Percentiles rank a stretch among this genome's conserved stretches.
Evolutionary conservation across 2,888 invertebrate species (phyloP).

Genomic region (Erebia aethiops): DNA sequence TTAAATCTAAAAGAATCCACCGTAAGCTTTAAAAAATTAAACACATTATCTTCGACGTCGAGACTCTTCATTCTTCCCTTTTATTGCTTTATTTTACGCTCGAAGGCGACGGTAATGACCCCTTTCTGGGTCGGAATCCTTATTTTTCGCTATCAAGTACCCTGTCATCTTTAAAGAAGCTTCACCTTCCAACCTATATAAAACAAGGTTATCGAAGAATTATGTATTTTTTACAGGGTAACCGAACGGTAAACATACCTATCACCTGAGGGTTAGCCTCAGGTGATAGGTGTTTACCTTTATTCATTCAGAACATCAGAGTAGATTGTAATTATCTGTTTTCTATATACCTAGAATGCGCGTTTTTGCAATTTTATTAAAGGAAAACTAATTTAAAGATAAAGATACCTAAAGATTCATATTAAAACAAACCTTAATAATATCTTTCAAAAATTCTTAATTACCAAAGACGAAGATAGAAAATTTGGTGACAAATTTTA

Average conservation of each 20-base stretch:
- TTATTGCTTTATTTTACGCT: constrained; percentile 56
- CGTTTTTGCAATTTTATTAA: no score
- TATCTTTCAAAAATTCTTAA: no score
- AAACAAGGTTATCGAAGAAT: constrained; percentile 9
- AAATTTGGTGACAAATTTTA: no score
- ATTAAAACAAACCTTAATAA: no score
- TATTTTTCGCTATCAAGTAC: constrained; percentile 40
- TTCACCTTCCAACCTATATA: constrained; percentile 19
- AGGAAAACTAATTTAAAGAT: no score
- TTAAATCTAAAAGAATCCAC: constrained; percentile 13
- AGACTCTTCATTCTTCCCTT: constrained; percentile 46
- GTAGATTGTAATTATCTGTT: no score
- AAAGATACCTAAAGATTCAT: no score
- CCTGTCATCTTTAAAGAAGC: constrained; percentile 30
- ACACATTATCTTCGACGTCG: constrained; percentile 47
- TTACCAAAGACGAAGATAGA: no score
- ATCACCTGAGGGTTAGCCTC: not conserved
- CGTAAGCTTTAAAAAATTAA: constrained; percentile 46
- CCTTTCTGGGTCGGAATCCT: constrained; percentile 38
- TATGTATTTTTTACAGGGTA: constrained; percentile 6
- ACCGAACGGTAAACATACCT: not conserved
- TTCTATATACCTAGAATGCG: no score
- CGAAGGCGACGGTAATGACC: constrained; percentile 47
- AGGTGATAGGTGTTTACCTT: not conserved
- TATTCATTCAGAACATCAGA: not conserved